A percentile compares a stretch with the other conserved stretches of the same genome.
phyloP scores from a whole-genome alignment of 1,140 invertebrate genomes.

The Triops longicaudatus region DNA sequence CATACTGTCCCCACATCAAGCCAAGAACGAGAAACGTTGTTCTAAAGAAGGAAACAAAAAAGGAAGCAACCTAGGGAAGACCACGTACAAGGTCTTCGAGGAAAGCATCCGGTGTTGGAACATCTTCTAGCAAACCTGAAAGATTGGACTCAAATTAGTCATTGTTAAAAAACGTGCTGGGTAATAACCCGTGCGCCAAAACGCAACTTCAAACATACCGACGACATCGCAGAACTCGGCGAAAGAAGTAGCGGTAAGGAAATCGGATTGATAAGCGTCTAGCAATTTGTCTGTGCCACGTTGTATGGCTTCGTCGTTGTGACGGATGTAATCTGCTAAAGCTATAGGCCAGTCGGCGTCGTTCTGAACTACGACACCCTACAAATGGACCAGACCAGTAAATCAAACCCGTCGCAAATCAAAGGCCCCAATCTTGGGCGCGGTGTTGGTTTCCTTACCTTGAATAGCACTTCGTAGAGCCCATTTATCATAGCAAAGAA shows the following conservation, averaged over 20 bases:
- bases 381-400: neutral
- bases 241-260: conserved; percentile 80
- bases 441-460: conserved; percentile 44
- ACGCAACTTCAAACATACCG: conserved; percentile 44
- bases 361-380: conserved; percentile 39
- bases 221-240: conserved; percentile 83
- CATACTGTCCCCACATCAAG: neutral
- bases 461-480: conserved; percentile 65
- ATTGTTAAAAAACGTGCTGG: conserved; percentile 13
- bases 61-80: conserved; percentile 29
- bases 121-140: conserved; percentile 54
- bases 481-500: conserved; percentile 73
- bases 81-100: conserved; percentile 43
- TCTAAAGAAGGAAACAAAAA: conserved; percentile 17
- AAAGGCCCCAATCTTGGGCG: neutral
- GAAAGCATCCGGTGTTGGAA: conserved; percentile 50
- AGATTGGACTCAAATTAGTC: conserved; percentile 30
- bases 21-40: neutral
- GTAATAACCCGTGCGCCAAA: conserved; percentile 11
- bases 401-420: neutral
- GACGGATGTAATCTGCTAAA: conserved; percentile 84
- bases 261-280: conserved; percentile 72
- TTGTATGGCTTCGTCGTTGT: conserved; percentile 81
- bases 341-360: conserved; percentile 77
- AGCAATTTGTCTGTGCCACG: conserved; percentile 79